A percentile compares a stretch with the other conserved stretches of the same genome.
Evolutionary conservation across 2,113 vertebrate species (phyloP).

Genomic region (Podarcis raffonei): DNA sequence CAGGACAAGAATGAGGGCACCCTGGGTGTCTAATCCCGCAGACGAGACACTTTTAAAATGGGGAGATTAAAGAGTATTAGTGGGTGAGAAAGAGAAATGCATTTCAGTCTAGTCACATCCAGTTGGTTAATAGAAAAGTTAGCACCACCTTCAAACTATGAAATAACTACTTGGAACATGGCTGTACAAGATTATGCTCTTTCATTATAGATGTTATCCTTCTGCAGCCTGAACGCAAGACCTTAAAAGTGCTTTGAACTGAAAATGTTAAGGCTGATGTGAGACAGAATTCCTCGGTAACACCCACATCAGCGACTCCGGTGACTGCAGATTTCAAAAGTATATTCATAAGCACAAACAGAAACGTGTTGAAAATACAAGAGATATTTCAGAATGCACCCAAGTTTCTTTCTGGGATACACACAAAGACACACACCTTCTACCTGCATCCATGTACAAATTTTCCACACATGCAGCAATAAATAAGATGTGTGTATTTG

Average conservation of each 20-base stretch:
- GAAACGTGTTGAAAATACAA: background rate
- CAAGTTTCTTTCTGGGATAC: background rate
- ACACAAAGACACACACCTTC: background rate
- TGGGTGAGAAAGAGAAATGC: background rate
- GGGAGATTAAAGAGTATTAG: constrained; percentile 38
- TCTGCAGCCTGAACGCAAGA: constrained; percentile 12
- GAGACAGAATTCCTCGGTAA: background rate
- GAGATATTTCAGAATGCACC: background rate
- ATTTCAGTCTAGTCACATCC: constrained; percentile 21
- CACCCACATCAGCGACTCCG: background rate
- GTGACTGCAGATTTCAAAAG: background rate
- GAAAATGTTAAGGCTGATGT: background rate
- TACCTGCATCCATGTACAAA: background rate
- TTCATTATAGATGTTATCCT: constrained; percentile 6
- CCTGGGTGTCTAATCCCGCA: background rate
- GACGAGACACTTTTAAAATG: constrained; percentile 35
- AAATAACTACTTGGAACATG: constrained; percentile 2
- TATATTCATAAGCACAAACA: background rate
- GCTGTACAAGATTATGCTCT: background rate
- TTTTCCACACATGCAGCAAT: background rate
- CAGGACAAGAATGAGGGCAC: background rate
- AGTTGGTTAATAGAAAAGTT: constrained; percentile 22
- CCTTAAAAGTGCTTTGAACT: background rate
- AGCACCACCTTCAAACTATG: constrained; percentile 14
- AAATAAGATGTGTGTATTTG: background rate